These are phyloP conservation scores for Eulemur coronatus DNA, from an alignment of 2,797 vertebrate species.

Conservation along the genomic window DNA sequence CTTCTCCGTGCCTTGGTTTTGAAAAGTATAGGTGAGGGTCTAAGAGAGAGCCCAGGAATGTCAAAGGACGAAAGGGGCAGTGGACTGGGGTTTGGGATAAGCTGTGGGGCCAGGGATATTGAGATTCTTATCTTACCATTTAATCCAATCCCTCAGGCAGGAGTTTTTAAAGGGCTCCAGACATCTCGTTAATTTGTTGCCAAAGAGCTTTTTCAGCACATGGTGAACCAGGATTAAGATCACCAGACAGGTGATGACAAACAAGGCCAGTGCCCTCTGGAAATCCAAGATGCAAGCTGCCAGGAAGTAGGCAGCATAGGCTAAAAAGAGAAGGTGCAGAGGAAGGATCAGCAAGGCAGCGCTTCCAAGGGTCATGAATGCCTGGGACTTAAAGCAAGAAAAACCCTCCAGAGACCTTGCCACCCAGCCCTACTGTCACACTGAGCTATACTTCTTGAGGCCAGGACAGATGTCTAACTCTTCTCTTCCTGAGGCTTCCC, in stretches of 20 bases:
- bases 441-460: neutral
- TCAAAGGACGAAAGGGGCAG: neutral
- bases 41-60: neutral
- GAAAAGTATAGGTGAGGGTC: neutral
- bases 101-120: neutral
- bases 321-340: constrained; percentile 81
- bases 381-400: neutral
- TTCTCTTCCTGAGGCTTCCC: neutral
- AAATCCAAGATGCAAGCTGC: constrained; percentile 92
- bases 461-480: neutral
- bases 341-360: neutral
- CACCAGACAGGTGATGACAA: constrained; percentile 90
- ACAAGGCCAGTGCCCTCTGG: constrained; percentile 90
- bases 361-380: neutral
- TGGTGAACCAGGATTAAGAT: constrained; percentile 81
- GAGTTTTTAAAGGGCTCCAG: constrained; percentile 84
- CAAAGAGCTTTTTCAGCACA: constrained; percentile 86
- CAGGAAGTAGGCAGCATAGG: constrained; percentile 93
- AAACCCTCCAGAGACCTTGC: neutral
- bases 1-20: neutral
- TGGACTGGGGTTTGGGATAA: neutral
- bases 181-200: constrained; percentile 84
- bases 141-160: constrained; percentile 87
- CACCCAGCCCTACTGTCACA: neutral
- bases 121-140: constrained; percentile 85